These are phyloP conservation scores for Phalloptychus januarius DNA, from an alignment of 2,797 vertebrate genomes.

Conservation along the genomic window DNA sequence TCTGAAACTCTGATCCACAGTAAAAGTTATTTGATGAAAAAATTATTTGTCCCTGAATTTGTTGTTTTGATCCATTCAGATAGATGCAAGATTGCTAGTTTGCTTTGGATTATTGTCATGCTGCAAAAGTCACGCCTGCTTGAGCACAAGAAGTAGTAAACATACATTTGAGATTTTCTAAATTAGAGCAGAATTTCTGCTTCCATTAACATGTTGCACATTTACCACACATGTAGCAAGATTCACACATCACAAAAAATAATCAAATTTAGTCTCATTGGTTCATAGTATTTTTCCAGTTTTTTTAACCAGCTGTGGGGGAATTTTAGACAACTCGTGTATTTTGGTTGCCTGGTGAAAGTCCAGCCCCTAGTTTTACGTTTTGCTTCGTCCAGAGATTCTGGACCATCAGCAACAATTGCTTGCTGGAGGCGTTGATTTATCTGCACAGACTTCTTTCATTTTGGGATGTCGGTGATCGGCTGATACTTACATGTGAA, in stretches of 20 bases:
- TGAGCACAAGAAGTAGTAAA: neutral
- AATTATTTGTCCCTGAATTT: neutral
- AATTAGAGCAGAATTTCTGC: neutral
- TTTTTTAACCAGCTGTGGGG: neutral
- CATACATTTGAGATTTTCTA: neutral
- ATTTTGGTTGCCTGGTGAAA: neutral
- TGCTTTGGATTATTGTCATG: neutral
- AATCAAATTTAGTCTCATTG: rapidly evolving
- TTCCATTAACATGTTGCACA: neutral
- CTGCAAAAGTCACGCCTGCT: neutral
- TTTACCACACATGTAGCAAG: neutral
- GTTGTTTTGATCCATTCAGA: neutral
- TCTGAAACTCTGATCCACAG: neutral
- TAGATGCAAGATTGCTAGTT: neutral
- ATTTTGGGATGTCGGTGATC: too few relatives aligned
- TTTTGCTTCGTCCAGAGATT: neutral
- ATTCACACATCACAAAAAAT: neutral
- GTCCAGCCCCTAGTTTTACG: neutral
- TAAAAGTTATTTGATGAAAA: neutral
- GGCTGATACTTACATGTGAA: too few relatives aligned
- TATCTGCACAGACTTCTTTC: too few relatives aligned
- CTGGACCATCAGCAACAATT: too few relatives aligned
- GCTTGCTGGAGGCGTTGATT: too few relatives aligned
- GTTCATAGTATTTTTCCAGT: neutral
- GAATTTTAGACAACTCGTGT: neutral